Evolutionary conservation across 2,888 invertebrate genomes (phyloP), one percentile per base, ranked within the genome.

Genomic region (Nephrotoma guestfalica): DNA sequence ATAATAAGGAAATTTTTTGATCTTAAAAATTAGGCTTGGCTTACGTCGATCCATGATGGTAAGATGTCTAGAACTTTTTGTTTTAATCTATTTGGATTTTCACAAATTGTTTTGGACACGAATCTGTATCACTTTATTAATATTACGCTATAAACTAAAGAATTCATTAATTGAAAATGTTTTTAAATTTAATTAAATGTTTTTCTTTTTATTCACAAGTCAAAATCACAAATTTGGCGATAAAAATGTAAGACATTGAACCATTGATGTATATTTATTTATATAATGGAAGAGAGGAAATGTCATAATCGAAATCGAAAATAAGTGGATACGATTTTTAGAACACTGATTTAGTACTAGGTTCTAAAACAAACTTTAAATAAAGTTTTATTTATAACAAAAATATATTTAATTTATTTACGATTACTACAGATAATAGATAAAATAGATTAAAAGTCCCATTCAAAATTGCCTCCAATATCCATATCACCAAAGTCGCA

Each of bases 31-130:
- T 40, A 40, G 45, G 43, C 45, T 86, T 86, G 45, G 86, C 87
- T 85, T 86, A 87, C 87, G 86, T 86, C 87, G 83, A 86, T 87
- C 87, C 87, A 87, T 87, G 43, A 45, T 86, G 86, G 18, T 43
- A n/a, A 11, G 43, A 30, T 86, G 41, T 43, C 30, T 86, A 41
- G 84, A 84, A 84, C 41, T 84, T 42, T 84, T 13, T 47, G n/a
- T 47, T 41, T 84, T 41, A 83, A 13, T 84, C 6, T 47, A 3
- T 84, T 83, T n/a, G 0, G 71, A 13, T 71, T 15, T 6, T 18
- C 18, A 84, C 13, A 84, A 41, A n/a, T 84, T n/a, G 2, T 84
- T 41, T 84, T 41, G n/a, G 9, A 57, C 57, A 57, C 15, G 0
- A 57, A 57, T 30, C 5, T 71, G 0, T 71, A 71, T 57, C 71